phyloP scores from a whole-genome alignment of 2,113 vertebrate genomes.

The Pangasianodon hypophthalmus region DNA sequence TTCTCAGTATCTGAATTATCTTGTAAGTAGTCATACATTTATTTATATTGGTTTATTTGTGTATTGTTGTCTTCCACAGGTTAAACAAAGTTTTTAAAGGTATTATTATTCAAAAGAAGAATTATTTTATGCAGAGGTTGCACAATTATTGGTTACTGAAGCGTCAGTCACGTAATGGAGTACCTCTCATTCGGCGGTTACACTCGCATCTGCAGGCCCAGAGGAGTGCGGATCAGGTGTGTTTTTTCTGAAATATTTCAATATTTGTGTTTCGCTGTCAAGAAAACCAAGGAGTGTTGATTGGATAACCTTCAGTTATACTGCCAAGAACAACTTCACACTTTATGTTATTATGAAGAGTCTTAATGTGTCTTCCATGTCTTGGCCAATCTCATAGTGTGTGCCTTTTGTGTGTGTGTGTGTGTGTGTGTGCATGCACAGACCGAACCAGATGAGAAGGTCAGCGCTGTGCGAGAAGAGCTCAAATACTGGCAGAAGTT shows the following conservation, averaged over 20 bases:
- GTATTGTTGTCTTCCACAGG: conserved; percentile 67
- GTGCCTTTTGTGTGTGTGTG: background rate
- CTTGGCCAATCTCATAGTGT: background rate
- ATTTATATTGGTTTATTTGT: background rate
- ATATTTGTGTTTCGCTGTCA: background rate
- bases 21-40: background rate
- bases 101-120: conserved; percentile 90
- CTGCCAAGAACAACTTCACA: background rate
- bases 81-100: conserved; percentile 93
- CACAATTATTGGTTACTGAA: conserved; percentile 97
- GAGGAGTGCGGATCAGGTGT: conserved; percentile 85
- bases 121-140: conserved; percentile 93
- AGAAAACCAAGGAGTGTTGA: background rate
- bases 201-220: conserved; percentile 89
- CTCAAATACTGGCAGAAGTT: conserved; percentile 98
- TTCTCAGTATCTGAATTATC: background rate
- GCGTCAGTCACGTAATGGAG: conserved; percentile 91
- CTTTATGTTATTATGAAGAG: background rate
- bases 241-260: background rate
- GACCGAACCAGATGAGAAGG: conserved; percentile 93
- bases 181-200: conserved; percentile 89
- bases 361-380: background rate
- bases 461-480: conserved; percentile 89
- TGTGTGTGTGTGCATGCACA: conserved; percentile 59
- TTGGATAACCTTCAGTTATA: background rate